Base-by-base conservation (phyloP, 2,888 invertebrate genomes). In the Thecocarcelia acutangulata region DNA sequence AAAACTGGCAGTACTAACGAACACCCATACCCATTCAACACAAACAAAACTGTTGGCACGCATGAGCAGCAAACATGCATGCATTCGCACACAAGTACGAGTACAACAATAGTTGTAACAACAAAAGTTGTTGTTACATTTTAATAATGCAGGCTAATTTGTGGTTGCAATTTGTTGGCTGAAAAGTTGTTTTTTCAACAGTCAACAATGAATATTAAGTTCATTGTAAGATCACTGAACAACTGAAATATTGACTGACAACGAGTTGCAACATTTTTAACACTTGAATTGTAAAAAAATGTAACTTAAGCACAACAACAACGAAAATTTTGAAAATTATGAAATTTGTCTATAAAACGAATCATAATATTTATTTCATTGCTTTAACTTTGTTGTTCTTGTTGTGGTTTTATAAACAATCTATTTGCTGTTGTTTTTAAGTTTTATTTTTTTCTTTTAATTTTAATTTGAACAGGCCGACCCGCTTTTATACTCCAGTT, bases 121-220 rank as follows among this genome's bases (percentile, higher is more conserved):
- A n/a, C n/a, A n/a, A n/a, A 33, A 64, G 24, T 69, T 77, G 19
- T 63, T 77, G 74, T 74, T 77, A 70, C 73, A 77, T 46, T 74
- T 76, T 59, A 64, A 74, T 68, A 61, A 74, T 48, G 42, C 42
- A 13, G 63, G 19, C 24, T 50, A 68, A 68, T 28, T 61, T 72
- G 52, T 28, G 66, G 54, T 11, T 54, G 61, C 56, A 61, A 33
- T 13, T 64, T 44, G 58, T 50, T 11, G 17, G 42, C 11, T 64
- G 28, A 48, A 40, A 24, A 56, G 46, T 54, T 69, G 52, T 58
- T 80, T 58, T 80, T 80, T 61, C 76, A 81, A 77, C 77, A 54
- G 56, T 52, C 73, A 82, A 77, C 73, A 82, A 82, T 82, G 81
- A 82, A 74, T 77, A 74, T 82, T 82, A 82, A 82, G 81, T 82